phyloP scores from a whole-genome alignment of 2,797 vertebrate genomes.

The Okamejei kenojei region DNA sequence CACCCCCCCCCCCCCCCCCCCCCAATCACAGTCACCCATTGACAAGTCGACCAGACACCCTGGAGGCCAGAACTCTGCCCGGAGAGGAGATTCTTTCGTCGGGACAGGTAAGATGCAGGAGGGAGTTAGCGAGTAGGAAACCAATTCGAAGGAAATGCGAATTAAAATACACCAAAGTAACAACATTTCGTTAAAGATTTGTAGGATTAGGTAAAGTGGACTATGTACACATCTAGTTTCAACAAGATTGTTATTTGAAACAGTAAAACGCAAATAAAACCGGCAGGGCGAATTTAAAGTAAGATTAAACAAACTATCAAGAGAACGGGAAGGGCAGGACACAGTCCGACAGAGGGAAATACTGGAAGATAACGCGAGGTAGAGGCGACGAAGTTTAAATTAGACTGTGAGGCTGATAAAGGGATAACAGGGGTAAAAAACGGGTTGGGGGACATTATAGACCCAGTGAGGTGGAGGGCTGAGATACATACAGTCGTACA shows the following conservation, averaged over 20 bases:
- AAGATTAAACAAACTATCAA: not conserved
- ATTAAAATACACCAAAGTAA: not conserved
- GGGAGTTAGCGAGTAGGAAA: not conserved
- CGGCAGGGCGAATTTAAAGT: not conserved
- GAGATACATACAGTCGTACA: not conserved
- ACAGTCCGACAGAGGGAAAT: not conserved
- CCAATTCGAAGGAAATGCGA: not conserved
- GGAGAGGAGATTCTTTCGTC: not conserved
- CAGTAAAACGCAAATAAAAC: not conserved
- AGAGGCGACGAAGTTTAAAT: not conserved
- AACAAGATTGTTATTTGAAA: not conserved
- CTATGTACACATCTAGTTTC: not conserved
- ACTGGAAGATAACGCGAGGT: not conserved
- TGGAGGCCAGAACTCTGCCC: not conserved
- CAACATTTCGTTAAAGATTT: not conserved
- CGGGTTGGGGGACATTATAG: not conserved
- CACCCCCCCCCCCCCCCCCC: no score
- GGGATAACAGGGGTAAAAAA: not conserved
- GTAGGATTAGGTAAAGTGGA: not conserved
- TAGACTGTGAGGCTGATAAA: not conserved
- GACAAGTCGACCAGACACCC: not conserved
- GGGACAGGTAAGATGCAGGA: not conserved
- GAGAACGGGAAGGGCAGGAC: not conserved
- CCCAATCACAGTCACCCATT: not conserved
- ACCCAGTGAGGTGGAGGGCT: not conserved